phyloP scores from a whole-genome alignment of 2,888 invertebrate genomes.

The Sipha maydis region DNA sequence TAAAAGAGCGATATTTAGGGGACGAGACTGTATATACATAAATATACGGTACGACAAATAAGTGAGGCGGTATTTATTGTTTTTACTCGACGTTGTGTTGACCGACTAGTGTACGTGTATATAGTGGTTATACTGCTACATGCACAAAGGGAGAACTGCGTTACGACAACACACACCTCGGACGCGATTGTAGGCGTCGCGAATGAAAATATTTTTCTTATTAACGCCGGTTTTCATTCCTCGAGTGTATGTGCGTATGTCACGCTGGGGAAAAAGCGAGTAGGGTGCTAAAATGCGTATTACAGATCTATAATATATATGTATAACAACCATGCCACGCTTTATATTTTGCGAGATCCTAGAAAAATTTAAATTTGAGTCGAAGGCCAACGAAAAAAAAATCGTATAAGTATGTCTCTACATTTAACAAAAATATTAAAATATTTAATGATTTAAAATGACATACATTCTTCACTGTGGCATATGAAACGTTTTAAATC shows the following conservation, averaged over 20 bases:
- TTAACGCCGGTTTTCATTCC: slow-evolving; percentile 7
- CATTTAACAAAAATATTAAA: too few species aligned
- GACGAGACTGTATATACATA: not conserved
- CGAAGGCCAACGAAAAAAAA: too few species aligned
- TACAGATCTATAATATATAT: not conserved
- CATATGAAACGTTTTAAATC: too few species aligned
- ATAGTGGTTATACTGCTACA: slow-evolving; percentile 9
- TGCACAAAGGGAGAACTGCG: slow-evolving; percentile 22
- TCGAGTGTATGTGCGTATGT: not conserved
- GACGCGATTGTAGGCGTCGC: not conserved
- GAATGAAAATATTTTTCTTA: slow-evolving; percentile 47
- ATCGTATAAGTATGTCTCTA: too few species aligned
- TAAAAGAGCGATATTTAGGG: slow-evolving; percentile 56
- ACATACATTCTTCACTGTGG: too few species aligned
- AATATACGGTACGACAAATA: slow-evolving; percentile 27
- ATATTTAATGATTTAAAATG: too few species aligned
- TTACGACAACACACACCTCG: not conserved
- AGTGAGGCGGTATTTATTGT: slow-evolving; percentile 43
- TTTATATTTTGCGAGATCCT: too few species aligned
- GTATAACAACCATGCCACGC: too few species aligned
- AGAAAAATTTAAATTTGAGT: too few species aligned
- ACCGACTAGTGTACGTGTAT: slow-evolving; percentile 14
- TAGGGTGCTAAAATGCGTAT: not conserved
- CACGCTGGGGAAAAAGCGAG: not conserved
- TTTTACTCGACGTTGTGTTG: slow-evolving; percentile 49